Evolutionary conservation across 2,888 invertebrate genomes (phyloP).

Genomic region (Bimastos eiseni): DNA sequence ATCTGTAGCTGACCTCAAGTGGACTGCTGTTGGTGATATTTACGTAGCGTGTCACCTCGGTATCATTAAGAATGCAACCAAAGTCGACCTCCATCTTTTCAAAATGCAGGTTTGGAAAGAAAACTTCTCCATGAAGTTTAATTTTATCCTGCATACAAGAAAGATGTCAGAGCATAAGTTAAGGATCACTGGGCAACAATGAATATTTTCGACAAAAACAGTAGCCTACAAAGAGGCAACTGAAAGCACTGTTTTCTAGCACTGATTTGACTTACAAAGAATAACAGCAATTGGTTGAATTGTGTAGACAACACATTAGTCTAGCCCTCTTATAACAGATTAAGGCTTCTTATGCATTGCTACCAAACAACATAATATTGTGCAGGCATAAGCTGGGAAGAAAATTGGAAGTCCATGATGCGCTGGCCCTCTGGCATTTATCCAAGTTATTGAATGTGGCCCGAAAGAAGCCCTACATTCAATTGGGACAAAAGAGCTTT

Average conservation of each 20-base stretch:
- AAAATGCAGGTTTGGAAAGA: constrained; percentile 72
- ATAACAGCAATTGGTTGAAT: neutral
- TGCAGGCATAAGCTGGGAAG: neutral
- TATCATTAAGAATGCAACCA: constrained; percentile 67
- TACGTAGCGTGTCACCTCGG: constrained; percentile 63
- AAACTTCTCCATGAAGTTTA: constrained; percentile 69
- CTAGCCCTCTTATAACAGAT: no score
- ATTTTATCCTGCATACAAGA: constrained; percentile 70
- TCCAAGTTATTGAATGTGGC: neutral
- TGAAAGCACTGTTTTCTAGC: neutral
- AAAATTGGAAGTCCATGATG: neutral
- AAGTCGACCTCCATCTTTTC: constrained; percentile 69
- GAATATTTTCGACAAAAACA: neutral
- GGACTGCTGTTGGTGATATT: constrained; percentile 67
- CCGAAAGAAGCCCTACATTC: neutral
- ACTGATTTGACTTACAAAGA: neutral
- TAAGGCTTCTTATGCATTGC: no score
- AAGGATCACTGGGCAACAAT: neutral
- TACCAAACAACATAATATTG: neutral
- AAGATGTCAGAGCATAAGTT: neutral
- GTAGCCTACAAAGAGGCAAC: neutral
- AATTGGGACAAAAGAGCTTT: neutral
- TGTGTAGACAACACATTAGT: neutral
- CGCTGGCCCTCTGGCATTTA: neutral
- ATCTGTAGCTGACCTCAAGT: constrained; percentile 64